Base-by-base conservation (phyloP, 2,888 invertebrate genomes). In the Acheta domesticus region DNA sequence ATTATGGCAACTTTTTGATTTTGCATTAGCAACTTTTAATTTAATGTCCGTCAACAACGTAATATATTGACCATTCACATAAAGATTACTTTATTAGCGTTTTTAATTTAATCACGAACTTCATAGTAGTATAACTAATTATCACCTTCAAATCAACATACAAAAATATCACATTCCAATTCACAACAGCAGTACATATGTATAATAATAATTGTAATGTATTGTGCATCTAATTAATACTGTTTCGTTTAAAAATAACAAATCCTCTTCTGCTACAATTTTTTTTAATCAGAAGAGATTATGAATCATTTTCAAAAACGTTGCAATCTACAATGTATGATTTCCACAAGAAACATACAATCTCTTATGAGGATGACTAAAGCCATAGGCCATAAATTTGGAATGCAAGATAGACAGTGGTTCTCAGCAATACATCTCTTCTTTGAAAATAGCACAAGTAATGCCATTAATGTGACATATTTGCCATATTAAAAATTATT, bases 131-230 rank as follows among this genome's bases (percentile, higher is more conserved):
- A n/a, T 62, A 62, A 62, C 14, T 62, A 14, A 62, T 62, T 62
- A 8, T 62, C 62, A 62, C n/a, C n/a, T 14, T 62, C 62, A 62
- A 62, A 62, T 62, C n/a, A 62, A 62, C 62, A 62, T 62, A 62
- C 62, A 62, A 62, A 62, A 62, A 62, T 62, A 62, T 62, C 62
- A 62, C 62, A 62, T 62, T 62, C 62, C 62, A 14, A 62, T 62
- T 62, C 62, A 62, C 62, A 62, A 62, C 62, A 62, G n/a, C 62
- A 62, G n/a, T 62, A 62, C 62, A 62, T 19, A 62, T 62, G 4
- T 14, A 62, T 62, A n/a, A n/a, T 62, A 62, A 36, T 36, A 36
- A 36, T 62, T 12, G n/a, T n/a, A 62, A n/a, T 19, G n/a, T 62
- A 19, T 19, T 62, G 62, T 62, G 62, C 62, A 19, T 62, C n/a